These are phyloP conservation scores for Dendrocincla fuliginosa DNA, from an alignment of 2,797 vertebrate genomes.

Conservation along the genomic window DNA sequence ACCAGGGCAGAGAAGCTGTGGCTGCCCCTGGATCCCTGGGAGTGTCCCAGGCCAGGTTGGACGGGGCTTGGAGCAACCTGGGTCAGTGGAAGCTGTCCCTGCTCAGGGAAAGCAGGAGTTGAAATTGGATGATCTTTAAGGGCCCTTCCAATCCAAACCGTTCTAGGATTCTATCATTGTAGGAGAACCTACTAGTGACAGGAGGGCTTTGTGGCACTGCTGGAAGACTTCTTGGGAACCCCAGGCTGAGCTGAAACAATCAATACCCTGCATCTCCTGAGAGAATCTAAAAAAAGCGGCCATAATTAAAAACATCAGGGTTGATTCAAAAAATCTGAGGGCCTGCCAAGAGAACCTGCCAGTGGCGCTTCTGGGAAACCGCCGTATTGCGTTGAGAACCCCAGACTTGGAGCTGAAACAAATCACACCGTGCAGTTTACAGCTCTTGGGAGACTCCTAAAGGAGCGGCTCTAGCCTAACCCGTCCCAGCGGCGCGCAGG, in stretches of 20 bases:
- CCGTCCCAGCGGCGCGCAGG: background rate
- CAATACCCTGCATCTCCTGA: background rate
- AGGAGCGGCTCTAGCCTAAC: background rate
- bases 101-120: background rate
- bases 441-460: background rate
- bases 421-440: background rate
- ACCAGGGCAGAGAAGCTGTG: background rate
- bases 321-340: background rate
- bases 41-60: background rate
- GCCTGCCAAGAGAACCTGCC: background rate
- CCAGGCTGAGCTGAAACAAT: background rate
- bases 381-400: background rate
- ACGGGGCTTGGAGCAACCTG: background rate
- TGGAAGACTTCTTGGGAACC: background rate
- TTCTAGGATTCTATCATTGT: background rate
- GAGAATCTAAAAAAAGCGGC: background rate
- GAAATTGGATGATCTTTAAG: background rate
- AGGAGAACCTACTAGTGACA: background rate
- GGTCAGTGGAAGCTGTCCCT: rapidly evolving
- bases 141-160: background rate
- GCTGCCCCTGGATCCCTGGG: background rate
- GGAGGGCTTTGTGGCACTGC: background rate
- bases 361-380: background rate
- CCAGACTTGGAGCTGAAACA: background rate
- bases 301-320: background rate